Base-by-base conservation (phyloP, 2,888 invertebrate species). In the Cheilosia pagana region DNA sequence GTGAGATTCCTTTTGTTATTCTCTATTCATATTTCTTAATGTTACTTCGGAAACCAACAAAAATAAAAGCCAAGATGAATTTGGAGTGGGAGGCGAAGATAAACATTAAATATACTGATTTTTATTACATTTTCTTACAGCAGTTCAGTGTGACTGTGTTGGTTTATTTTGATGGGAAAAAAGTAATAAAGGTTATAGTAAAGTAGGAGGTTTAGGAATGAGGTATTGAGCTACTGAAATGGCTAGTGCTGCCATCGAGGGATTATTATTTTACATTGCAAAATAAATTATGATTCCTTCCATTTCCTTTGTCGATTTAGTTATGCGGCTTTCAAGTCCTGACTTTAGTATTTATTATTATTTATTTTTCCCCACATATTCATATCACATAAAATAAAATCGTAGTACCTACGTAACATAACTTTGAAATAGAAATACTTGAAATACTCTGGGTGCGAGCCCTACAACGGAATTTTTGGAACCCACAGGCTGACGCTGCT, bases 121-220 rank as follows among this genome's bases (percentile, higher is more conserved):
- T 76, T 60, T 70, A 62, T 71, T 79, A 57, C 63, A 57, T 59
- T 45, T 71, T 65, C 72, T 72, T 59, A 76, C 35, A 60, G 59
- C 50, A n/a, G 23, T 76, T 70, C 50, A n/a, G 16, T 81, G 57
- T 25, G 55, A 53, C 52, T 81, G 81, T 81, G 39, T 76, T 41
- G 31, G 71, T 77, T 71, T 23, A 70, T 72, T 77, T 67, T 60
- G 68, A 77, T 62, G 55, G 23, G 52, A 52, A 76, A 70, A 70
- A 55, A 67, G 68, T 53, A 59, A 75, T 65, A 50, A 67, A 59
- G 31, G 48, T 12, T 31, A 8, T 8, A 65, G 43, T 39, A 75
- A 43, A n/a, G 7, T 16, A 16, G 1, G n/a, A 43, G 43, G 43
- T 12, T 35, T 3, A 35, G 35, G 12, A 35, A 3, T 12, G 35